phyloP scores from a whole-genome alignment of 2,113 vertebrate genomes.

The Ornithorhynchus anatinus region DNA sequence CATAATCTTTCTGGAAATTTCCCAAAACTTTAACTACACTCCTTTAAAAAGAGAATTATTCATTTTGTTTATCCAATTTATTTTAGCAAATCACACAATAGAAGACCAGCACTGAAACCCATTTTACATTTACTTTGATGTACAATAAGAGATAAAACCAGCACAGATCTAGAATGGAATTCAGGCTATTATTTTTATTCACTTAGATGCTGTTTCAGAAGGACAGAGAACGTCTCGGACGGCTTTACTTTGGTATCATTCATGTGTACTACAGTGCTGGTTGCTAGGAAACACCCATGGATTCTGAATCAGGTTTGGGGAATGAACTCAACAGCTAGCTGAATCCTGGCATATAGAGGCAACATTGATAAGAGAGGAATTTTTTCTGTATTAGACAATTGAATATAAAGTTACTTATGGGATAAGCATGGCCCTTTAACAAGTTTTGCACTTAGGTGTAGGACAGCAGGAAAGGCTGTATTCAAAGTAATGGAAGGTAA shows the following conservation, averaged over 20 bases:
- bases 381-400: background rate
- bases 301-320: conserved; percentile 17
- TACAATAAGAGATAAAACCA: background rate
- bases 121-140: background rate
- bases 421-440: too few species aligned
- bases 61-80: too few species aligned
- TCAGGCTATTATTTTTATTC: conserved; percentile 3
- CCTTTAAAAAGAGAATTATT: too few species aligned
- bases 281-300: conserved; percentile 60
- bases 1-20: too few species aligned
- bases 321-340: conserved; percentile 25
- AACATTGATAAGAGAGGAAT: conserved; percentile 1
- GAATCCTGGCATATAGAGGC: background rate
- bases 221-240: conserved; percentile 14
- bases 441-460: too few species aligned
- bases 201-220: conserved; percentile 6
- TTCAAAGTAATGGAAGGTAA: too few species aligned
- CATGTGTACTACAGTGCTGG: background rate
- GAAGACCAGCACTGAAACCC: too few species aligned
- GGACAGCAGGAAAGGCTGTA: too few species aligned
- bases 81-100: too few species aligned
- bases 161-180: background rate
- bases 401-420: background rate
- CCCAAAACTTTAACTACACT: too few species aligned
- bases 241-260: background rate